Conservation (phyloP, 2,888 invertebrate species). For the Morpho helenor region DNA sequence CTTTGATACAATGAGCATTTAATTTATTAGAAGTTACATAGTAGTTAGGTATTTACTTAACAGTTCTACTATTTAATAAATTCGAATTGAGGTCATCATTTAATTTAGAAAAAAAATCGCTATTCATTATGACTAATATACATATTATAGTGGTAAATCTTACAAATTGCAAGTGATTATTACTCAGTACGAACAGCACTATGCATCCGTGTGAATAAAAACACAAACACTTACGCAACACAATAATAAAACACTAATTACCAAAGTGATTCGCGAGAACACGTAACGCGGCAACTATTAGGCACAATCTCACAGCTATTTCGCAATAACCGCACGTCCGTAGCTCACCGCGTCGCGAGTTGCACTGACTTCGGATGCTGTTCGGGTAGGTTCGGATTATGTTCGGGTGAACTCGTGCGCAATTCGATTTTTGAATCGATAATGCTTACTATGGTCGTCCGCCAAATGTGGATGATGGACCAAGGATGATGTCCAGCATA, state of each 20-base stretch:
- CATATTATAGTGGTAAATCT: too few relatives aligned
- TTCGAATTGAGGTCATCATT: too few relatives aligned
- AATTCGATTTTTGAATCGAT: slow-evolving; percentile 5
- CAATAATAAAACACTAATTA: slow-evolving; percentile 20
- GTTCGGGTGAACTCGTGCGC: slow-evolving; percentile 6
- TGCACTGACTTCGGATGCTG: slow-evolving; percentile 29
- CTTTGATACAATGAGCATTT: too few relatives aligned
- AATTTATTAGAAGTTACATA: too few relatives aligned
- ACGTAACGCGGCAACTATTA: slow-evolving; percentile 9
- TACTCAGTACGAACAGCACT: neutral
- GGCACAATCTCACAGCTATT: slow-evolving; percentile 18
- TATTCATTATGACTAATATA: too few relatives aligned
- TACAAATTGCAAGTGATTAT: too few relatives aligned
- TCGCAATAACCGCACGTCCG: slow-evolving; percentile 22
- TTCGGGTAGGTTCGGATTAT: slow-evolving; percentile 15
- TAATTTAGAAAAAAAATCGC: too few relatives aligned
- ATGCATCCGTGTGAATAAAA: slow-evolving; percentile 1
- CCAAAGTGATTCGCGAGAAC: slow-evolving; percentile 14
- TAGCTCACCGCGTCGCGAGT: slow-evolving; percentile 30
- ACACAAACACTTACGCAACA: slow-evolving; percentile 20
- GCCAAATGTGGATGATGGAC: too few relatives aligned
- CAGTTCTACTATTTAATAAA: too few relatives aligned
- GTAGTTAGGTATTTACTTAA: too few relatives aligned
- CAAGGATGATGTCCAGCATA: too few relatives aligned
- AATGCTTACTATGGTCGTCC: neutral